A percentile compares a stretch with the other conserved stretches of the same genome.
These are phyloP conservation scores for Notolepis coatsorum DNA, from an alignment of 2,797 vertebrate genomes.

Conservation along the genomic window DNA sequence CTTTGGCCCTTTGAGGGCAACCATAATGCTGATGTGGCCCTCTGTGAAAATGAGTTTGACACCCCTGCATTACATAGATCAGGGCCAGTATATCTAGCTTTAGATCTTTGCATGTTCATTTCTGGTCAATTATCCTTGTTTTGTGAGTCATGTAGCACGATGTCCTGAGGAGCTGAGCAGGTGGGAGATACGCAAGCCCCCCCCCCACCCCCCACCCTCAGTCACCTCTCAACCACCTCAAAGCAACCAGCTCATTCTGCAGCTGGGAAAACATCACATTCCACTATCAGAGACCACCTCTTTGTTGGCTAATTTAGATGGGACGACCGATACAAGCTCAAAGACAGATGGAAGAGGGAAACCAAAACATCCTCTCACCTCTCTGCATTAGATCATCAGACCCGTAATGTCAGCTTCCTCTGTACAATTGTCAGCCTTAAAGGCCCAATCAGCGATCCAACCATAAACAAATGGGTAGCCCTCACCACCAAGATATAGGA, in stretches of 20 bases:
- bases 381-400: slow-evolving; percentile 28
- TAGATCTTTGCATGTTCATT: background rate
- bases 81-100: too few relatives aligned
- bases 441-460: too few relatives aligned
- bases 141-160: too few relatives aligned
- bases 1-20: too few relatives aligned
- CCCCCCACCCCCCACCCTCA: background rate
- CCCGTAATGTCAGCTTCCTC: slow-evolving; percentile 9
- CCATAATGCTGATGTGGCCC: too few relatives aligned
- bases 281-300: background rate
- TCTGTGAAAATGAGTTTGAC: too few relatives aligned
- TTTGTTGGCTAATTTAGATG: background rate
- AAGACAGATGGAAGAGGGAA: slow-evolving; percentile 21
- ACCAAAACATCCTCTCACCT: slow-evolving; percentile 57
- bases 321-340: slow-evolving; percentile 20
- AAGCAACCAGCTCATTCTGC: slow-evolving; percentile 23
- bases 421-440: background rate
- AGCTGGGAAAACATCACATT: slow-evolving; percentile 56
- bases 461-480: too few relatives aligned
- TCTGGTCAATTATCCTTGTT: slow-evolving; percentile 21
- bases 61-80: background rate
- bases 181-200: slow-evolving; percentile 12
- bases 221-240: slow-evolving; percentile 24
- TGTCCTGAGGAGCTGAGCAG: slow-evolving; percentile 40
- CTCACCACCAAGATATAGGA: too few relatives aligned